Base-by-base conservation (phyloP, 37 sponge, comb jelly and placozoan species). In the Sycon ciliatum region DNA sequence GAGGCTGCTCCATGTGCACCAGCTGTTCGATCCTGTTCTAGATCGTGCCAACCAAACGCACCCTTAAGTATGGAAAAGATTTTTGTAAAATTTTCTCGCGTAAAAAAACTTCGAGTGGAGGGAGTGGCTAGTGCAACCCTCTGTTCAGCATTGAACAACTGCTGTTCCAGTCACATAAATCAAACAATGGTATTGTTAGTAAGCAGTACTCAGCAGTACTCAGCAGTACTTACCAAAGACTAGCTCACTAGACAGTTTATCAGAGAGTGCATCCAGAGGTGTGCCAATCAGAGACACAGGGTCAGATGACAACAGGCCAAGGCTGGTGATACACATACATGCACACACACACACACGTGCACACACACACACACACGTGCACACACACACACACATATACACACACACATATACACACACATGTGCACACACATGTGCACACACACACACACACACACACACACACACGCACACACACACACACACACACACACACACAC, bases 401-500 rank as follows among this genome's bases (percentile, higher is more conserved):
- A 72, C 34, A 72, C 35, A 72, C 34, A 56, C 7, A 27, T 28
- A 56, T 56, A 38, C 3, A 28, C 1, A 52, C 61, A 63, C 9
- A 24, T 3, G 11, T 7, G 4, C 29, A 23, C 13, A 7, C 20
- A 7, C 7, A 5, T 9, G 49, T 11, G 53, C n/a, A n/a, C 11
- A 20, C 49, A 69, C 71, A 69, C 5, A 27, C 49, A 69, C 27
- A 69, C 69, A 68, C 69, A 68, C 39, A 35, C 38, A 35, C 3
- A 2, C 5, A n/a, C n/a, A 3, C 3, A 40, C 53, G 49, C 52
- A 70, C 53, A 70, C 71, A 70, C 71, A 71, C 54, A 71, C 57
- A 55, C 52, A 39, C 58, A 55, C 34, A 6, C 58, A 72, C 57
- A 56, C 58, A 55, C 73, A 24, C 73, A 55, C n/a, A n/a, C n/a